phyloP scores from a whole-genome alignment of 2,113 vertebrate species.

The Rhegmatorhina hoffmannsi region DNA sequence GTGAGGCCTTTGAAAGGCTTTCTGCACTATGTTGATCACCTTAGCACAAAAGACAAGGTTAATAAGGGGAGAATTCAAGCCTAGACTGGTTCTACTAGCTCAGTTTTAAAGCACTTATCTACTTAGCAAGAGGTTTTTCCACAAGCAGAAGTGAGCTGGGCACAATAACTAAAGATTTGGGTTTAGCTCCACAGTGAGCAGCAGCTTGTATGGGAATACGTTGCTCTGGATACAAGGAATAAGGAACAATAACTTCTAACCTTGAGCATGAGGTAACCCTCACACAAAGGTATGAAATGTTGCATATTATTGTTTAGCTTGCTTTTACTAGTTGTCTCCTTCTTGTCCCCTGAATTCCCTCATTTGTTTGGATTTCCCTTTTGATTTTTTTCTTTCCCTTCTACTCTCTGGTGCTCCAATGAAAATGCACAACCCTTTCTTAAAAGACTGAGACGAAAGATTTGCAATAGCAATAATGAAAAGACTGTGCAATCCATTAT shows the following conservation, averaged over 20 bases:
- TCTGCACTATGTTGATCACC: neutral
- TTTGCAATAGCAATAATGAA: neutral
- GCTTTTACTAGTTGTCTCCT: neutral
- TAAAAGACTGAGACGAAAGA: neutral
- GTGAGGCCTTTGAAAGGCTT: neutral
- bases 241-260: neutral
- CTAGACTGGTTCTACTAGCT: neutral
- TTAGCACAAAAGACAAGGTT: neutral
- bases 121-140: neutral
- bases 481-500: neutral
- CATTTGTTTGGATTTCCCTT: neutral
- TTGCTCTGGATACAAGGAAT: neutral
- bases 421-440: neutral
- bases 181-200: neutral
- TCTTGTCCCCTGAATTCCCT: rapidly evolving
- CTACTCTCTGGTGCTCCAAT: neutral
- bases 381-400: neutral
- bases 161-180: neutral
- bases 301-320: neutral
- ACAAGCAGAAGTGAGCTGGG: neutral
- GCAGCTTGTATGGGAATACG: neutral
- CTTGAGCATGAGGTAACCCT: neutral
- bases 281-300: neutral
- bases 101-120: neutral
- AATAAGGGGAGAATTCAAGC: neutral